Evolutionary conservation across 2,797 vertebrate genomes (phyloP).

Genomic region (Spheniscus humboldti): DNA sequence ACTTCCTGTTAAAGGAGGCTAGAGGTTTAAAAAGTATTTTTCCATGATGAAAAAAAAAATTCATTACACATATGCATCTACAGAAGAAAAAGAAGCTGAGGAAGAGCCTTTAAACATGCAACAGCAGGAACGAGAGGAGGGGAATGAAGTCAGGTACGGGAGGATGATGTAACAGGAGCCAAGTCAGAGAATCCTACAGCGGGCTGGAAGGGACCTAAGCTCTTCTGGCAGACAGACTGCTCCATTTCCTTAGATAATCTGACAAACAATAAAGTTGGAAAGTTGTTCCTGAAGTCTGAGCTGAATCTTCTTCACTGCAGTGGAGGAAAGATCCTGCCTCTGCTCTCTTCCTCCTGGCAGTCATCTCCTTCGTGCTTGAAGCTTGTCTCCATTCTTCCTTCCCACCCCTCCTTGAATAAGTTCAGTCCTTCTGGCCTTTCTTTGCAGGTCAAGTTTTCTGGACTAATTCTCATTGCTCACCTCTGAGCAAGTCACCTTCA

Average conservation of each 20-base stretch:
- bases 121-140: not conserved
- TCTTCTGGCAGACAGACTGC: not conserved
- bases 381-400: not conserved
- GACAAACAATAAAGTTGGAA: not conserved
- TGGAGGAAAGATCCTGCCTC: not conserved
- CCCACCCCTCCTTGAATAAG: not conserved
- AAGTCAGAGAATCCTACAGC: not conserved
- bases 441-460: not conserved
- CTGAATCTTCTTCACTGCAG: not conserved
- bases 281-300: not conserved
- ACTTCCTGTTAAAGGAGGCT: not conserved
- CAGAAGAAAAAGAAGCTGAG: not conserved
- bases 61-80: not conserved
- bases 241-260: not conserved
- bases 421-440: not conserved
- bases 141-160: not conserved
- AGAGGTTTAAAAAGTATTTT: not conserved
- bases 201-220: not conserved
- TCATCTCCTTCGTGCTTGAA: not conserved
- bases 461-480: not conserved
- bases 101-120: not conserved
- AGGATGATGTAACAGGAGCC: not conserved
- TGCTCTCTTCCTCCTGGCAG: not conserved
- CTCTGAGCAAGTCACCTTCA: not conserved
- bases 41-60: not conserved